Base-by-base conservation (phyloP, 1,140 invertebrate genomes). In the Drosophila melanogaster region DNA sequence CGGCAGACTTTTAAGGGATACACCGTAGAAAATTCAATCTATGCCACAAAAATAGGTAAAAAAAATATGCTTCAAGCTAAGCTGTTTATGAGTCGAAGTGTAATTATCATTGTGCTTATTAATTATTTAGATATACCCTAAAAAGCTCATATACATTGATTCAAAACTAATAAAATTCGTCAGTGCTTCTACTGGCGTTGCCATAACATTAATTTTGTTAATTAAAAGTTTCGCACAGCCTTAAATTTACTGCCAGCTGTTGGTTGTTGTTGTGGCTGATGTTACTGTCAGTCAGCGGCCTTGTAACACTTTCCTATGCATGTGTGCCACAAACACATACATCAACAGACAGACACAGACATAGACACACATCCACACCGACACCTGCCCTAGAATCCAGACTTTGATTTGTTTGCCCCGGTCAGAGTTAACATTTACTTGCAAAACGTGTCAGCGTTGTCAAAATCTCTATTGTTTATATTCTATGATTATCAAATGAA, bases 181-280 rank as follows among this genome's bases (percentile, higher is more conserved):
- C 35, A 37, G 50, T 66, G 60, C 50, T 30, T 33, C 4, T 41
- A 37, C 60, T 67, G 41, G 46, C 67, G 59, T 79, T 89, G 71
- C 79, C 76, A 79, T 89, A 83, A 79, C 71, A 87, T 87, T 87
- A 89, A 87, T 89, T 87, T 89, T 87, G 83, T 83, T 87, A 87
- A 87, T 87, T 87, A 87, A 87, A 87, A 87, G 56, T 89, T 89
- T 87, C 62, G 58, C 62, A 55, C 79, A 55, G 79, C 79, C 79
- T 86, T 86, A 87, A 87, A 86, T 81, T 86, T 81, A 69, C 75
- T 72, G 58, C 61, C 83, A 66, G 64, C 59, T 75, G 57, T 40
- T 72, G 37, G 30, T 47, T 49, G 51, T 73, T 74, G 51, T 61
- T 70, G 49, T 47, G 38, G 49, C 15, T 35, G 55, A 41, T 58